These are phyloP conservation scores for Cryptocephalus moraei DNA, from an alignment of 2,888 invertebrate species.

Conservation along the genomic window DNA sequence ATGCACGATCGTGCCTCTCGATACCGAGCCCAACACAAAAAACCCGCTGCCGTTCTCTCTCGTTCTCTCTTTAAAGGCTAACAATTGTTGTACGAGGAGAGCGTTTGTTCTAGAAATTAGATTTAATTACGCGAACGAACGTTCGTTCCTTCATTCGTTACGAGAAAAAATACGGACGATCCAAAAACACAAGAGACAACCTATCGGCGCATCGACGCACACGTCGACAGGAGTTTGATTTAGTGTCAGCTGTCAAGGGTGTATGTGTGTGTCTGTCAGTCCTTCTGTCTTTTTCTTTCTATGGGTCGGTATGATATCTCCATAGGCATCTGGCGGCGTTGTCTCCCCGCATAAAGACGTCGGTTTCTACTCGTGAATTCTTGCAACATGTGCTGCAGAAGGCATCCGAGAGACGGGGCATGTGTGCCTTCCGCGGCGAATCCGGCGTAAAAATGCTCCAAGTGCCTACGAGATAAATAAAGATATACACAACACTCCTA, in stretches of 20 bases:
- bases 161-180: too few species aligned
- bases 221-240: conserved; percentile 27
- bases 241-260: conserved; percentile 23
- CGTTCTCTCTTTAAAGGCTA: conserved; percentile 31
- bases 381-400: conserved; percentile 28
- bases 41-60: conserved; percentile 27
- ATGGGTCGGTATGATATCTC: conserved; percentile 35
- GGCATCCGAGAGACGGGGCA: not conserved
- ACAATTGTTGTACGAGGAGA: conserved; percentile 23
- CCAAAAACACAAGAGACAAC: too few species aligned
- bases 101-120: conserved; percentile 13
- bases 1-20: conserved; percentile 18
- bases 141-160: too few species aligned
- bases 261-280: too few species aligned
- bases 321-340: conserved; percentile 32
- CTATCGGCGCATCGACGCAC: not conserved
- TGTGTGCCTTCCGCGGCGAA: too few species aligned
- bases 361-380: conserved; percentile 25
- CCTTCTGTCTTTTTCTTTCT: conserved; percentile 25
- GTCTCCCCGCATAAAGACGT: conserved; percentile 20
- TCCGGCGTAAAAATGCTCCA: too few species aligned
- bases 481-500: too few species aligned
- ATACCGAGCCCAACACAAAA: conserved; percentile 18
- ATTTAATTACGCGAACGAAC: not conserved
- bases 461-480: too few species aligned